A percentile compares a stretch with the other conserved stretches of the same genome.
Evolutionary conservation across 2,797 vertebrate genomes (phyloP).

Genomic region (Gymnoscopelus braueri): DNA sequence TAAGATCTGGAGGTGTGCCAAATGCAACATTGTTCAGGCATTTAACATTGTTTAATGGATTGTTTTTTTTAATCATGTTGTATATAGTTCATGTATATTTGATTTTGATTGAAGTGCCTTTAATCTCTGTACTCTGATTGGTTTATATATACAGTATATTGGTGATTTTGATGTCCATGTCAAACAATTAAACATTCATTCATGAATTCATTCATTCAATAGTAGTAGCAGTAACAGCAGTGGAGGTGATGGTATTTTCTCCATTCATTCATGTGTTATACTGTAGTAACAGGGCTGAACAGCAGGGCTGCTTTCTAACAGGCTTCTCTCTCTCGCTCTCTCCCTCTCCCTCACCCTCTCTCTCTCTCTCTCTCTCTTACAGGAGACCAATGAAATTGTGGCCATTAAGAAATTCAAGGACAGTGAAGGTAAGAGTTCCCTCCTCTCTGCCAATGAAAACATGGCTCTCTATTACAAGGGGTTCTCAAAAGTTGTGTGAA

Average conservation of each 20-base stretch:
- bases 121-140: no score
- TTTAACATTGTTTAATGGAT: no score
- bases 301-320: constrained; percentile 38
- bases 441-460: not conserved
- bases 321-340: constrained; percentile 58
- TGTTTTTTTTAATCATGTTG: no score
- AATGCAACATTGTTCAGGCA: no score
- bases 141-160: no score
- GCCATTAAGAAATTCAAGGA: constrained; percentile 99
- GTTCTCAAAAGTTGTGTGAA: no score
- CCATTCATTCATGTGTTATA: constrained; percentile 25
- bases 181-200: no score
- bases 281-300: constrained; percentile 15
- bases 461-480: not conserved
- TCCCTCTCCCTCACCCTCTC: not conserved
- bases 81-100: no score
- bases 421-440: constrained; percentile 89
- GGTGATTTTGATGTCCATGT: no score
- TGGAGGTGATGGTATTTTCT: constrained; percentile 26
- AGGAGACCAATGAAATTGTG: constrained; percentile 99
- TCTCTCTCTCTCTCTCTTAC: constrained; percentile 45
- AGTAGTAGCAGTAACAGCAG: not conserved
- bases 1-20: no score
- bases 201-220: no score
- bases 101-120: no score